phyloP scores from a whole-genome alignment of 2,113 vertebrate genomes.

The Columbina picui region DNA sequence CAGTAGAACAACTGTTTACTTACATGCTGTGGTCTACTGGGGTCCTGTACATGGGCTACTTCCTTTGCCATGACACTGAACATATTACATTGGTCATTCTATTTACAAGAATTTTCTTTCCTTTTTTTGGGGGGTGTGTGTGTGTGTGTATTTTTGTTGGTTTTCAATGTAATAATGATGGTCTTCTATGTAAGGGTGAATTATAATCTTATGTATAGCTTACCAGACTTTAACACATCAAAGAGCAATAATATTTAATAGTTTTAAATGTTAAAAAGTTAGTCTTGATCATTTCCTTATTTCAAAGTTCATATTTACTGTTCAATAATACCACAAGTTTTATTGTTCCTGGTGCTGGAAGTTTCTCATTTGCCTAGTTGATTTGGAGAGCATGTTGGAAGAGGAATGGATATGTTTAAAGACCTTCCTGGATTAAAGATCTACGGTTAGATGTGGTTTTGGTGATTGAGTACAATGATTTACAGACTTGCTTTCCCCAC shows the following conservation, averaged over 20 bases:
- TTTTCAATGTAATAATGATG: neutral
- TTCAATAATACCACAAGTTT: neutral
- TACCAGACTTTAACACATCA: neutral
- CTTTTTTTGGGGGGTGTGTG: neutral
- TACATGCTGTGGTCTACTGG: neutral
- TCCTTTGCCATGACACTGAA: neutral
- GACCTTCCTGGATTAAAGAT: neutral
- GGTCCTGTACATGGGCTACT: neutral
- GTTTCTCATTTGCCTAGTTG: neutral
- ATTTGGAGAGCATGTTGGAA: neutral
- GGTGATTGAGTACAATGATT: neutral
- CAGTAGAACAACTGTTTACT: conserved; percentile 42
- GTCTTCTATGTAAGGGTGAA: neutral
- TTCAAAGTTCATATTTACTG: conserved; percentile 25
- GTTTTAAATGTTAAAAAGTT: neutral
- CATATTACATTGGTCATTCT: neutral
- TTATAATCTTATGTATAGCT: neutral
- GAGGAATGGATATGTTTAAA: neutral
- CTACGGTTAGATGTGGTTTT: neutral
- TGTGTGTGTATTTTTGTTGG: too few relatives aligned
- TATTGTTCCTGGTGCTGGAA: neutral
- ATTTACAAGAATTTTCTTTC: neutral
- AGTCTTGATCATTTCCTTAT: conserved; percentile 8
- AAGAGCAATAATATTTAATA: neutral
- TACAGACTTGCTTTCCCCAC: neutral